Evolutionary conservation across 2,888 invertebrate species (phyloP).

Genomic region (Chorisops tibialis): DNA sequence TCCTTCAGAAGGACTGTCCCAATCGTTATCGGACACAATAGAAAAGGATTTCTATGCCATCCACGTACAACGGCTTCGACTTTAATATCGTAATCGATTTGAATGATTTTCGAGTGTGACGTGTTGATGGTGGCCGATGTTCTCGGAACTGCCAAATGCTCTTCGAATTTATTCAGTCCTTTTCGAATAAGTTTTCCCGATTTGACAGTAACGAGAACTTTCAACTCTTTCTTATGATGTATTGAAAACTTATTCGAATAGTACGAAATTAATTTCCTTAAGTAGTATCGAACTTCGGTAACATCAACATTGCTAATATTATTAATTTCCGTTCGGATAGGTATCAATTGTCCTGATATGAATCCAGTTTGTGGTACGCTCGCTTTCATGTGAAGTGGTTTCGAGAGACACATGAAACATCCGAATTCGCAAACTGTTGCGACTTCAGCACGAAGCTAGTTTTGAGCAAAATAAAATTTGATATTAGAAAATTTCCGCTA

Average conservation of each 20-base stretch:
- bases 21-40: conserved; percentile 47
- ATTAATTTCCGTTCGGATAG: conserved; percentile 51
- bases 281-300: conserved; percentile 46
- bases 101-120: conserved; percentile 14
- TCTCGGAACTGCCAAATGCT: conserved; percentile 46
- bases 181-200: conserved; percentile 9
- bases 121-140: conserved; percentile 46
- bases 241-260: conserved; percentile 41
- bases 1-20: conserved; percentile 46
- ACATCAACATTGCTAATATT: conserved; percentile 56
- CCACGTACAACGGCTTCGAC: conserved; percentile 38
- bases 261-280: conserved; percentile 51
- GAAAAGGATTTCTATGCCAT: conserved; percentile 44
- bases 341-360: conserved; percentile 25
- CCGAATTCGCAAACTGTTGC: conserved; percentile 27
- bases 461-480: neutral
- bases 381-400: conserved; percentile 45
- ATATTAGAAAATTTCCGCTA: neutral
- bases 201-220: conserved; percentile 38
- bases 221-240: conserved; percentile 44
- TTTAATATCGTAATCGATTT: conserved; percentile 29
- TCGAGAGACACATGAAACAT: conserved; percentile 38
- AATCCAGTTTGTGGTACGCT: conserved; percentile 26
- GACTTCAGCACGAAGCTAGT: conserved; percentile 39
- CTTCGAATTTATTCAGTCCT: conserved; percentile 39